Evolutionary conservation across 2,888 invertebrate species (phyloP).

Genomic region (Meghimatium bilineatum): DNA sequence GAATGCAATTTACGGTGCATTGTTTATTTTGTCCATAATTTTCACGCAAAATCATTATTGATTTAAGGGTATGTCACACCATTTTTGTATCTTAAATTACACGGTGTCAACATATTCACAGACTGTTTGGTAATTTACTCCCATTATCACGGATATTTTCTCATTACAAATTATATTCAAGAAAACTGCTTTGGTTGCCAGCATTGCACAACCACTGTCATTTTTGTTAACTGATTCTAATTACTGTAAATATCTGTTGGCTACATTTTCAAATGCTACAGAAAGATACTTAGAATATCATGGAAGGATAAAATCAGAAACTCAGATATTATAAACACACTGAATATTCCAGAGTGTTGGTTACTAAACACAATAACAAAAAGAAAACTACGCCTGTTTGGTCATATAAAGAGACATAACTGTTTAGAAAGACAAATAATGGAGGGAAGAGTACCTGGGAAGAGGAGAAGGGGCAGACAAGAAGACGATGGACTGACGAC

Average conservation of each 20-base stretch:
- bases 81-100: not conserved
- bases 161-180: slow-evolving; percentile 1
- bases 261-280: not conserved
- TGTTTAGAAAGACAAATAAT: too few species aligned
- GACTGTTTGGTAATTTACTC: slow-evolving; percentile 5
- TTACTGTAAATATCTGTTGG: not conserved
- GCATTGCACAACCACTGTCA: not conserved
- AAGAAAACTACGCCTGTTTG: too few species aligned
- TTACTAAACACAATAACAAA: too few species aligned
- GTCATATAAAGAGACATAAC: too few species aligned
- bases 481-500: too few species aligned
- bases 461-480: too few species aligned
- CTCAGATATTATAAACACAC: too few species aligned
- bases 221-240: not conserved
- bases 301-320: too few species aligned
- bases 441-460: too few species aligned
- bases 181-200: not conserved
- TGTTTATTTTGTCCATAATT: slow-evolving; percentile 1
- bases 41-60: not conserved
- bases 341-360: too few species aligned
- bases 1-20: not conserved
- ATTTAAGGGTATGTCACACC: not conserved
- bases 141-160: not conserved
- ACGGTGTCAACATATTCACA: not conserved
- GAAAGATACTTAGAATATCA: too few species aligned